These are phyloP conservation scores for Pagetopsis macropterus DNA, from an alignment of 2,797 vertebrate genomes.

Conservation along the genomic window DNA sequence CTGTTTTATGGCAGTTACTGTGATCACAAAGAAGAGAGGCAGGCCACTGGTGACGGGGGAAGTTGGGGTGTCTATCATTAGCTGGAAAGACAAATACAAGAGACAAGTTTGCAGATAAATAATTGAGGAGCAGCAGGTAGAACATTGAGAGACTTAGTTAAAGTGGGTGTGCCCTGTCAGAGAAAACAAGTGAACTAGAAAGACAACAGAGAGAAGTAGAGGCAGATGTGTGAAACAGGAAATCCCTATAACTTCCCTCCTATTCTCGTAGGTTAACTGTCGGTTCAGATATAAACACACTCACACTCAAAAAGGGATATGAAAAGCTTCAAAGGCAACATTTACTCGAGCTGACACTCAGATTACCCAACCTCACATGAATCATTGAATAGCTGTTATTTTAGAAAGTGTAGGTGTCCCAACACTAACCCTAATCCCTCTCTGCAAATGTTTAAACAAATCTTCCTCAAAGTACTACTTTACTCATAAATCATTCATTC, in stretches of 20 bases:
- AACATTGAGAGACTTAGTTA: not conserved
- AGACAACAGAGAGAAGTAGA: conserved; percentile 17
- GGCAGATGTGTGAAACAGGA: conserved; percentile 63
- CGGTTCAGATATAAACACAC: not conserved
- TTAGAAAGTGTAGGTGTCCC: not conserved
- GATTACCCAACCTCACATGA: not conserved
- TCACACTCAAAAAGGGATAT: too few species aligned
- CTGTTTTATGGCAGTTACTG: conserved; percentile 99
- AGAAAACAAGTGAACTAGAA: conserved; percentile 5
- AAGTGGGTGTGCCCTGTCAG: not conserved
- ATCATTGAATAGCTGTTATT: not conserved
- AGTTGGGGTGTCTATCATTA: conserved; percentile 99
- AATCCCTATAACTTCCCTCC: conserved; percentile 43
- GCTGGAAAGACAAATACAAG: conserved; percentile 79
- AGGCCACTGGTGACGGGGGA: conserved; percentile 98
- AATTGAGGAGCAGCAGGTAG: not conserved
- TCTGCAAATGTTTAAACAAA: not conserved
- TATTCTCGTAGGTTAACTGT: conserved; percentile 38
- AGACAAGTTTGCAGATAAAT: not conserved
- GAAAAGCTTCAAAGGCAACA: not conserved
- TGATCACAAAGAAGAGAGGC: conserved; percentile 99
- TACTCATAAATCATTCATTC: not conserved
- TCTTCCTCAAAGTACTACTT: not conserved
- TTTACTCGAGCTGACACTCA: not conserved
- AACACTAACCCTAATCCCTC: too few species aligned